Conservation (phyloP, 1,140 invertebrate species). For the Drosophila dunni region DNA sequence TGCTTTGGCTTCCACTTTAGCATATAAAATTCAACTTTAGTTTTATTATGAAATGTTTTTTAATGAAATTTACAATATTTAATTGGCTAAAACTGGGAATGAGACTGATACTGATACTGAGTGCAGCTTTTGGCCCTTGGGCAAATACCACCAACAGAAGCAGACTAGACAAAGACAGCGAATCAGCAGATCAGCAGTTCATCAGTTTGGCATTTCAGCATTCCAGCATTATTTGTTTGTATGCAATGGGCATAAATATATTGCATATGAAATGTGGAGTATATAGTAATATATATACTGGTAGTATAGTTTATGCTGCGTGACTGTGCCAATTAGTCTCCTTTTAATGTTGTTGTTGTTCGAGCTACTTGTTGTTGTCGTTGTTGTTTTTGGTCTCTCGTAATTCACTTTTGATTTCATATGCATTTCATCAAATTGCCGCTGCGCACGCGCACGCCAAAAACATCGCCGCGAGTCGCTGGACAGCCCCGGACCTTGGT, state of each 20-base stretch:
- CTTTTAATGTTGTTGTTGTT: conserved; percentile 15
- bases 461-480: conserved; percentile 43
- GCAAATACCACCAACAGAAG: conserved; percentile 1
- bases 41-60: conserved; percentile 32
- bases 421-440: conserved; percentile 83
- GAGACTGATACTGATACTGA: neutral
- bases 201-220: conserved; percentile 31
- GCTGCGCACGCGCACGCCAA: conserved; percentile 73
- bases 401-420: conserved; percentile 84
- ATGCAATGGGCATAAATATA: conserved; percentile 3
- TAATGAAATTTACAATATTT: conserved; percentile 71
- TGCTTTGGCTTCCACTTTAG: neutral
- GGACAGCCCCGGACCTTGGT: conserved; percentile 68
- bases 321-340: conserved; percentile 69
- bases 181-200: conserved; percentile 14
- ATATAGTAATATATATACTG: neutral
- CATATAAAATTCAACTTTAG: neutral
- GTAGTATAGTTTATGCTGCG: conserved; percentile 47
- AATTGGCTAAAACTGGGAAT: conserved; percentile 40
- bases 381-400: conserved; percentile 32
- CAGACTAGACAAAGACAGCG: conserved; percentile 25
- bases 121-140: conserved; percentile 5
- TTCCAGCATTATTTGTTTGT: neutral
- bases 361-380: conserved; percentile 7
- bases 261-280: conserved; percentile 39